Conservation (phyloP, 2,797 vertebrate species). For the Darevskia nairensis region DNA sequence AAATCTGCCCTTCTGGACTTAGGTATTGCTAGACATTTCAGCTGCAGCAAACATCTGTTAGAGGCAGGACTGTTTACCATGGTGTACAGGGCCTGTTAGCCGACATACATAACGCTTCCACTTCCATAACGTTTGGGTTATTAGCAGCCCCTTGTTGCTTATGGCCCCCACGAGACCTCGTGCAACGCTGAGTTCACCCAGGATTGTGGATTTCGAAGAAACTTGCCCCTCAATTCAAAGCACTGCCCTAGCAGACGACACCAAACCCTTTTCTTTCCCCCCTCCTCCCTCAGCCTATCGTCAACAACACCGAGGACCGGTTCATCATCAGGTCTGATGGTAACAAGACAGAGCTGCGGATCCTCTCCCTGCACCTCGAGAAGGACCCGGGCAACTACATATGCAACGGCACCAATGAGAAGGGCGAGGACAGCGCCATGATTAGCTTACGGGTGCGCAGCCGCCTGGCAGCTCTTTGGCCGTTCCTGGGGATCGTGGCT, state of each 20-base stretch:
- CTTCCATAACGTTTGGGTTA: no score
- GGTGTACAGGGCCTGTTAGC: no score
- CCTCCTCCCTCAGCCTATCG: constrained; percentile 71
- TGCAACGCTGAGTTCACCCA: no score
- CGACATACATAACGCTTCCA: no score
- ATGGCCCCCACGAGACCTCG: no score
- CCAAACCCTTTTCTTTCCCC: not conserved
- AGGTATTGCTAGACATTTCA: no score
- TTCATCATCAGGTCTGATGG: constrained; percentile 80
- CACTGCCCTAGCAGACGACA: no score
- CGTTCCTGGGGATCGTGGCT: constrained; percentile 95
- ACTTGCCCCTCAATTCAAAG: not conserved
- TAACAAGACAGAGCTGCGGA: constrained; percentile 80
- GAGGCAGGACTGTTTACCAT: no score
- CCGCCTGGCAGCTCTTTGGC: constrained; percentile 94
- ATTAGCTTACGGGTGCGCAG: constrained; percentile 89
- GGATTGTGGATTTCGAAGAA: no score
- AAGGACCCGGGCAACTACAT: constrained; percentile 82
- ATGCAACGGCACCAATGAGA: constrained; percentile 78
- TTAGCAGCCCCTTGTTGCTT: no score
- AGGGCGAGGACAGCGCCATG: constrained; percentile 35
- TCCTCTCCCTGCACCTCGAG: constrained; percentile 78
- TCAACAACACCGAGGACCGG: constrained; percentile 78
- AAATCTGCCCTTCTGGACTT: no score
- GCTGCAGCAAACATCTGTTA: no score